Conservation (phyloP, 2,797 vertebrate genomes). For the Leucoraja ocellata region DNA sequence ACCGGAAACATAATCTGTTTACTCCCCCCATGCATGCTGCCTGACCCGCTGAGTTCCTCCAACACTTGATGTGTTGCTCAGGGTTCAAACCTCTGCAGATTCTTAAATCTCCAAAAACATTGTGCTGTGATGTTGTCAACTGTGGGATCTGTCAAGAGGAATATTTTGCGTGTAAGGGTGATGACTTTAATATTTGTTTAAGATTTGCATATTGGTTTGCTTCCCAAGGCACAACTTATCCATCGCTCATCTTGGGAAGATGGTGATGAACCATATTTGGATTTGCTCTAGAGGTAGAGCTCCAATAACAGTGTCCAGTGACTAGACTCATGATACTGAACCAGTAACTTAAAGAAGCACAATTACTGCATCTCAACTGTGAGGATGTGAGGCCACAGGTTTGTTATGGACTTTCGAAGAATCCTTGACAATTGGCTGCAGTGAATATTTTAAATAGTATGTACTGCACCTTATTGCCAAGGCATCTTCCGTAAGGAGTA, state of each 20-base stretch:
- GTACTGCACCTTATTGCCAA: neutral
- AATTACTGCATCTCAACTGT: too few relatives aligned
- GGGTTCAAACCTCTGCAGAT: too few relatives aligned
- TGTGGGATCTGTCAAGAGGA: neutral
- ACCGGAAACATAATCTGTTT: too few relatives aligned
- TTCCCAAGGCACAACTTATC: neutral
- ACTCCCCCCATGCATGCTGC: too few relatives aligned
- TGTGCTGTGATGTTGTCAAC: neutral
- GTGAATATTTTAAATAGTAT: neutral
- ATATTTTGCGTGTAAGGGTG: neutral
- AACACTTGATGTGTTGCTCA: too few relatives aligned
- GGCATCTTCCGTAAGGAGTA: neutral
- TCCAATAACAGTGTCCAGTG: too few relatives aligned
- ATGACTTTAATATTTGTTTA: neutral
- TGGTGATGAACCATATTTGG: neutral
- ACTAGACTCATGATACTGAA: too few relatives aligned
- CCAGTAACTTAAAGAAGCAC: neutral
- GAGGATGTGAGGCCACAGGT: neutral
- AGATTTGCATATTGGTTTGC: neutral
- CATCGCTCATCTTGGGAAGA: neutral
- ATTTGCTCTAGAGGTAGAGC: too few relatives aligned
- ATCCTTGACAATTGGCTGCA: neutral
- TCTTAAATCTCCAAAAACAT: neutral
- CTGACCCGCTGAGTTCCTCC: too few relatives aligned
- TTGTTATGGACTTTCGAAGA: neutral